Percentiles rank a stretch among this genome's conserved stretches.
Evolutionary conservation across 2,888 invertebrate genomes (phyloP).

Genomic region (Drosophila fungiperda): DNA sequence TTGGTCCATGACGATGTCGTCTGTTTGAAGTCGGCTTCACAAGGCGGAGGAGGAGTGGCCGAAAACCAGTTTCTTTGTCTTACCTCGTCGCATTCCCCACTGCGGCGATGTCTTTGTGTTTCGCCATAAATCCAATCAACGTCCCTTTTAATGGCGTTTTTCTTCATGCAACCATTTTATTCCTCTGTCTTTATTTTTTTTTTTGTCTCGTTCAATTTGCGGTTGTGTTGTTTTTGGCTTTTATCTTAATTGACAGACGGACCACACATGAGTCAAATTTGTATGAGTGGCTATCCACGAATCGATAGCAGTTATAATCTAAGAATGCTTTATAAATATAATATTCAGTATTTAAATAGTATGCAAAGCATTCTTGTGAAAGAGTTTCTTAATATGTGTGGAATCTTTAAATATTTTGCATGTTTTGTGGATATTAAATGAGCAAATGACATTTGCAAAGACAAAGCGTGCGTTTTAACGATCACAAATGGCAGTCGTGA

Average conservation of each 20-base stretch:
- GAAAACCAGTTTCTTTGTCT: constrained; percentile 56
- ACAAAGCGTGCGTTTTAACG: constrained; percentile 61
- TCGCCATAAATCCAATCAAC: constrained; percentile 72
- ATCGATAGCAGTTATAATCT: background rate
- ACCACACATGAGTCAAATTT: constrained; percentile 45
- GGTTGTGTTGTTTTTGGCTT: constrained; percentile 31
- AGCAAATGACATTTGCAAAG: constrained; percentile 43
- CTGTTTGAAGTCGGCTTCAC: constrained; percentile 8
- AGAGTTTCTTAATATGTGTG: background rate
- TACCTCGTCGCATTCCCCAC: constrained; percentile 23
- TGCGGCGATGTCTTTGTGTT: constrained; percentile 28
- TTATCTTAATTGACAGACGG: constrained; percentile 51
- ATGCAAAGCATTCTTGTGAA: background rate
- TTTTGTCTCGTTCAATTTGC: constrained; percentile 33
- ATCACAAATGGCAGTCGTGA: constrained; percentile 68
- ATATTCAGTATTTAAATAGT: background rate
- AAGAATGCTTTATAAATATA: background rate
- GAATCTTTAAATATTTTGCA: constrained; percentile 48
- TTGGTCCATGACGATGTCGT: constrained; percentile 37
- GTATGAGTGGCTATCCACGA: background rate
- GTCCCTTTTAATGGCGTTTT: constrained; percentile 73
- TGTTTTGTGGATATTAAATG: constrained; percentile 58
- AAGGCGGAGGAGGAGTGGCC: constrained; percentile 54
- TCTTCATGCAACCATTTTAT: constrained; percentile 50
- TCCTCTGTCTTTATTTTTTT: constrained; percentile 4